Conservation (phyloP, 2,888 invertebrate genomes). For the Macropis europaea region DNA sequence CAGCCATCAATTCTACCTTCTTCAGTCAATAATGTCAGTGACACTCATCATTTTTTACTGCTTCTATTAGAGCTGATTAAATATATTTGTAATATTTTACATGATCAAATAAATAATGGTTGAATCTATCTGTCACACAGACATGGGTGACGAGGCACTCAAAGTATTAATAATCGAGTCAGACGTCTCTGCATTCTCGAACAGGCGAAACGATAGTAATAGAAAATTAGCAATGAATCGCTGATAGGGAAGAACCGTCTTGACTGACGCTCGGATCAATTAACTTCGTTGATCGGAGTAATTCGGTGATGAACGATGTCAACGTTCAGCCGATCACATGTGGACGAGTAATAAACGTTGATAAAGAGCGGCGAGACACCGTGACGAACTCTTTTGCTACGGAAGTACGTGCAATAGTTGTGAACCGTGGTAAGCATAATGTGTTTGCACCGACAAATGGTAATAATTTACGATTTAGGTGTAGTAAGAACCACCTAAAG, state of each 20-base stretch:
- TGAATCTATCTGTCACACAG: no score
- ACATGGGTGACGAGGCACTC: no score
- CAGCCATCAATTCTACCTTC: no score
- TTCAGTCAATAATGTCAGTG: no score
- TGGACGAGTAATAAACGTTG: not conserved
- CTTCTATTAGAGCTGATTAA: no score
- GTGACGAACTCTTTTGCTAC: constrained; percentile 5
- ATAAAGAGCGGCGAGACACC: not conserved
- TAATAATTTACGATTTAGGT: constrained; percentile 30
- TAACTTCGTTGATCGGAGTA: not conserved
- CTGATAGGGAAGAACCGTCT: not conserved
- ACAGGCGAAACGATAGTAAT: not conserved
- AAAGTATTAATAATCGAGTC: no score
- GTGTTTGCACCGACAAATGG: constrained; percentile 15
- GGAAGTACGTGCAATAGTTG: constrained; percentile 8
- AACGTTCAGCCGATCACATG: not conserved
- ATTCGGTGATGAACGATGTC: constrained; percentile 4
- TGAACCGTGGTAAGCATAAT: constrained; percentile 1
- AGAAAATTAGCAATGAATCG: not conserved
- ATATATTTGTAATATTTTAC: no score
- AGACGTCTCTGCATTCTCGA: no score
- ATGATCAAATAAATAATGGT: no score
- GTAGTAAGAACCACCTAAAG: constrained; percentile 8
- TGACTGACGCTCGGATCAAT: not conserved
- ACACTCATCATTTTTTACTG: no score